These are phyloP conservation scores for Pithys albifrons DNA, from an alignment of 2,113 vertebrate species.

Conservation along the genomic window DNA sequence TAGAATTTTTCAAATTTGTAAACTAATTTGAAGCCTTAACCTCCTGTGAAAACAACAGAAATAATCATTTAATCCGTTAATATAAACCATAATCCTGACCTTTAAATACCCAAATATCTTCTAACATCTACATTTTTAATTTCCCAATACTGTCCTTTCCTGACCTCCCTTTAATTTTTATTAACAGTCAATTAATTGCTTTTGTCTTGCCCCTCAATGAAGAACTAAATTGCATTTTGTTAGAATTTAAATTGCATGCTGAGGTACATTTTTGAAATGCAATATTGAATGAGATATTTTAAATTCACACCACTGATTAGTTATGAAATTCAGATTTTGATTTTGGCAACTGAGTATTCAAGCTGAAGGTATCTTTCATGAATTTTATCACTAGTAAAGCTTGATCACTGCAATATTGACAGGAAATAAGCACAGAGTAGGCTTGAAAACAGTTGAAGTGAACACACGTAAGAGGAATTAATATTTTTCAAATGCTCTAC, in stretches of 20 bases:
- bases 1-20: background rate
- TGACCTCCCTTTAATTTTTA: background rate
- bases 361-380: background rate
- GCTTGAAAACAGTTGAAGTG: background rate
- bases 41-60: background rate
- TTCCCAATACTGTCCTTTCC: background rate
- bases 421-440: background rate
- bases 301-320: background rate
- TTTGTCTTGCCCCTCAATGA: background rate
- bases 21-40: background rate
- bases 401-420: background rate
- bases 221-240: background rate
- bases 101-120: background rate
- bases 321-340: background rate
- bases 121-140: background rate
- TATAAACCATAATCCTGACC: background rate
- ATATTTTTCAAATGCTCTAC: background rate
- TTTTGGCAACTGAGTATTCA: background rate
- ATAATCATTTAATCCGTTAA: background rate
- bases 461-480: background rate
- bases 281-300: background rate
- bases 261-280: background rate
- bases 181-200: background rate
- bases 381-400: background rate
- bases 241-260: background rate